Evolutionary conservation across 2,113 vertebrate genomes (phyloP), one percentile per base, ranked within the genome.

Genomic region (Poecile atricapillus): DNA sequence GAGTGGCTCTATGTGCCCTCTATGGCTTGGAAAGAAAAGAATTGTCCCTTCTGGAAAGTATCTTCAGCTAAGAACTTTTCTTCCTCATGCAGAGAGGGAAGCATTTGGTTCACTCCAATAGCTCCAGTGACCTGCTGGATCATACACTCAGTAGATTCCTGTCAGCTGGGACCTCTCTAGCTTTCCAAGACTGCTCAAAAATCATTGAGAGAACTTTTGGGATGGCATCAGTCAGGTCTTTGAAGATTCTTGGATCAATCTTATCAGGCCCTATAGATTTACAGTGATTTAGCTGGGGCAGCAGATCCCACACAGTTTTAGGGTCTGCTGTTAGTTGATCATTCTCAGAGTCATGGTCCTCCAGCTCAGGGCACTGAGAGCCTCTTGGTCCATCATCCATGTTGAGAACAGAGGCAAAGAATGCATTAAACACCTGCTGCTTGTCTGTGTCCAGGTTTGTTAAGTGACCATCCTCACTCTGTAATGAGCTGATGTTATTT

Each of bases 261-360:
- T 22, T 14, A 11, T 37, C 13, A 33, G 33, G 27, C 9, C 9
- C 18, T 16, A 4, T 39, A 23, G 8, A 46, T 9, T 46, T 53
- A 4, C 5, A 53, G 10, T 8, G 3, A 53, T 53, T 28, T 15
- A 39, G 6, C n/a, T 28, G 15, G 8, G 25, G 56, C 47, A 78
- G 39, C 28, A 53, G 19, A 20, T 46, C 33, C 55, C 0, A 2
- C 33, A 46, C 33, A 28, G 3, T 69, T 53, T 78, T 18, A 69
- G 46, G 55, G 12, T 49, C 7, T 11, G 14, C 3, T 5, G 25
- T 4, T 2, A 24, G 7, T 2, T 78, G 28, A 24, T 62, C 47
- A 16, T 70, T 69, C 47, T 62, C 0, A 0, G 23, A 39, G 28
- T 23, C 39, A 15, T 24, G 19, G 9, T 7, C 10, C 33, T 62